These are phyloP conservation scores for Brachionus koreanus DNA, from an alignment of 1,140 invertebrate genomes.

Conservation along the genomic window DNA sequence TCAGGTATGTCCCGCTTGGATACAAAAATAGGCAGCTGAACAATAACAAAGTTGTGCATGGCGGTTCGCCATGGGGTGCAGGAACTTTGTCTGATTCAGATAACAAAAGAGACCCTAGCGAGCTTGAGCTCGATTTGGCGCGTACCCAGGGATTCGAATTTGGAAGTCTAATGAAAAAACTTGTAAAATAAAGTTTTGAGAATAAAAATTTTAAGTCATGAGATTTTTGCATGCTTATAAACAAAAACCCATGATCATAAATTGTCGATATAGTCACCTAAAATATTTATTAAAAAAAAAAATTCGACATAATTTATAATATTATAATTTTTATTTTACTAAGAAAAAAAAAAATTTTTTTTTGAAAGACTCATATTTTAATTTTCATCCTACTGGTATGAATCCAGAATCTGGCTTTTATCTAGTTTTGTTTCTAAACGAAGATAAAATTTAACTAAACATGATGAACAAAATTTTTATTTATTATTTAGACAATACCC, in stretches of 20 bases:
- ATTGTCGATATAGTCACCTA: not conserved
- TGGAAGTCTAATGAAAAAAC: not conserved
- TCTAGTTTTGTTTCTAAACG: not conserved
- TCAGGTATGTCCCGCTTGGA: conserved; percentile 4
- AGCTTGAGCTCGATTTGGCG: not conserved
- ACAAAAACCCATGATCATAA: not conserved
- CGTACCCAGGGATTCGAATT: not conserved
- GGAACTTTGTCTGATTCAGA: conserved; percentile 3
- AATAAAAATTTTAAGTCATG: not conserved
- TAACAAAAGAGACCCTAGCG: not conserved
- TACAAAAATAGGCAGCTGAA: not conserved
- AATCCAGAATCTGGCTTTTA: not conserved
- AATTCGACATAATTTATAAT: not conserved
- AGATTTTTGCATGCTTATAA: not conserved
- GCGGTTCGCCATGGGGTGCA: conserved; percentile 22
- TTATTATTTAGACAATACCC: not conserved
- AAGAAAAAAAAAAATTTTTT: not conserved
- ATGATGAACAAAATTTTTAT: not conserved
- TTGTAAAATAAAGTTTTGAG: not conserved
- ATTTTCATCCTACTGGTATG: not conserved
- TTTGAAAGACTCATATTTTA: not conserved
- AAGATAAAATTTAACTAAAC: not conserved
- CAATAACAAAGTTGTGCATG: not conserved
- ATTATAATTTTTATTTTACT: not conserved
- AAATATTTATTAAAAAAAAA: not conserved